A percentile compares a stretch with the other conserved stretches of the same genome.
These are phyloP conservation scores for Argopecten irradians DNA, from an alignment of 1,140 invertebrate species.

Conservation along the genomic window DNA sequence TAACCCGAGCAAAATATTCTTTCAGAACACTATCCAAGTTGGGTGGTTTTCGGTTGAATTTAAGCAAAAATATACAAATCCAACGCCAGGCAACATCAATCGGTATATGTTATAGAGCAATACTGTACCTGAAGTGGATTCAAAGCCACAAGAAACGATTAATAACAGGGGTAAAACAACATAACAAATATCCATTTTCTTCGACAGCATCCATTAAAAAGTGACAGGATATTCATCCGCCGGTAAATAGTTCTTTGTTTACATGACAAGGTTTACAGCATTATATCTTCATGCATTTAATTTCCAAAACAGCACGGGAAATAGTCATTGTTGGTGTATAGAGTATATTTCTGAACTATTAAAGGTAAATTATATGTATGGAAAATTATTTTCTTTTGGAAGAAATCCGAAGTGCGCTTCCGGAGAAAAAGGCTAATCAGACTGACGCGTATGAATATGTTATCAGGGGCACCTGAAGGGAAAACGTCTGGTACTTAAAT, in stretches of 20 bases:
- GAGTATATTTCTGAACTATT: too few relatives aligned
- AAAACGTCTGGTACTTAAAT: background rate
- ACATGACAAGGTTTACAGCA: background rate
- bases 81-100: background rate
- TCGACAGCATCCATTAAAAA: constrained; percentile 13
- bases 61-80: background rate
- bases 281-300: too few relatives aligned
- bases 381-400: background rate
- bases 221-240: background rate
- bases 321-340: too few relatives aligned
- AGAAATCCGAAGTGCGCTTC: background rate
- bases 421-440: background rate
- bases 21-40: background rate
- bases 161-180: background rate
- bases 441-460: background rate
- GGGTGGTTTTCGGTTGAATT: background rate
- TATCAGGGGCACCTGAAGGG: background rate
- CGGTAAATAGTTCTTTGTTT: background rate
- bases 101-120: background rate
- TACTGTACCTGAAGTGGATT: background rate
- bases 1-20: too few relatives aligned
- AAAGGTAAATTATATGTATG: background rate
- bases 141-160: background rate
- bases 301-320: too few relatives aligned
- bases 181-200: constrained; percentile 12